Percentiles rank a stretch among this genome's conserved stretches.
These are phyloP conservation scores for Hozukius guyotensis DNA, from an alignment of 2,797 vertebrate species.

Conservation along the genomic window DNA sequence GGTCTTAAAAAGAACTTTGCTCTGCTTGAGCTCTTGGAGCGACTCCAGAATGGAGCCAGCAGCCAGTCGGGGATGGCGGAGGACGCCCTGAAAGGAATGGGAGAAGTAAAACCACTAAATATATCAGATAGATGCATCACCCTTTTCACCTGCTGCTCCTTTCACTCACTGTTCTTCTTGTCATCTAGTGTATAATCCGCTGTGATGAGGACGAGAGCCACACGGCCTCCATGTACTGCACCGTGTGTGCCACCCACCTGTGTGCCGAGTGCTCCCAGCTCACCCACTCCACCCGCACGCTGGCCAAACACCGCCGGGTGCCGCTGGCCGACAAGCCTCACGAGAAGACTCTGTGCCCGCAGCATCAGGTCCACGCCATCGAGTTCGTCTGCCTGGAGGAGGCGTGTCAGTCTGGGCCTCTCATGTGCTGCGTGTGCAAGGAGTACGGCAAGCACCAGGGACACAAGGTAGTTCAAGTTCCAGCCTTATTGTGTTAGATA, in stretches of 20 bases:
- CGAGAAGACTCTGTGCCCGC: conserved; percentile 95
- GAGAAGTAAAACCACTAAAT: conserved; percentile 85
- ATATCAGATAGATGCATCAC: neutral
- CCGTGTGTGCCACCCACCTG: conserved; percentile 96
- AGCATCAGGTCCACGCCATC: conserved; percentile 98
- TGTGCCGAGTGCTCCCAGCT: conserved; percentile 96
- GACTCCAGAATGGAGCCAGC: conserved; percentile 93
- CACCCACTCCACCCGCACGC: conserved; percentile 97
- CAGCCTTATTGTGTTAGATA: neutral
- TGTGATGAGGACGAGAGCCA: conserved; percentile 98
- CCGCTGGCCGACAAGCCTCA: conserved; percentile 98
- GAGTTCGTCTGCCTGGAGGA: conserved; percentile 99
- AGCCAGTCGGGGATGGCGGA: conserved; percentile 91
- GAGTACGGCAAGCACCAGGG: conserved; percentile 99
- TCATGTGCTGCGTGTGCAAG: conserved; percentile 99
- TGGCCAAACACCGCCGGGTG: conserved; percentile 95
- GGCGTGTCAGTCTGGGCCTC: conserved; percentile 90
- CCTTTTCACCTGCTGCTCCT: neutral
- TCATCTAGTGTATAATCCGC: conserved; percentile 89
- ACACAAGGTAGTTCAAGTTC: conserved; percentile 87
- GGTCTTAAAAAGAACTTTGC: conserved; percentile 99
- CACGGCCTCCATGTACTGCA: conserved; percentile 95
- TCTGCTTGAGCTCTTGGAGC: conserved; percentile 94
- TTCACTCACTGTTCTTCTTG: neutral
- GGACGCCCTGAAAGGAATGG: conserved; percentile 90